phyloP scores from a whole-genome alignment of 2,888 invertebrate species.

The Drosophila peninsularis region DNA sequence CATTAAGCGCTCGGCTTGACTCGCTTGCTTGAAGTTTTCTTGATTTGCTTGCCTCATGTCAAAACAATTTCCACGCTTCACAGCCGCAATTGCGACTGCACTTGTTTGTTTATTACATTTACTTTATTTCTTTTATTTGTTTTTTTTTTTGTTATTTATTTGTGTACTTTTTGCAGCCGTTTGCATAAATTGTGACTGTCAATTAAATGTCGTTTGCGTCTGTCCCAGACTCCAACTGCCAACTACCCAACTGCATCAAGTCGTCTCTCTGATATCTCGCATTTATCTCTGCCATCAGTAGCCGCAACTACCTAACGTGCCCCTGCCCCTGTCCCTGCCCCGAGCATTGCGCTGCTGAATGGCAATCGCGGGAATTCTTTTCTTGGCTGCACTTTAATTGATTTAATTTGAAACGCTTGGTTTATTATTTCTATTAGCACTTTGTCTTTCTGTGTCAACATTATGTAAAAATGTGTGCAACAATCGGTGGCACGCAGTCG shows the following conservation, averaged over 20 bases:
- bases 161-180: conserved; percentile 59
- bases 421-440: conserved; percentile 74
- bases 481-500: conserved; percentile 36
- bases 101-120: conserved; percentile 36
- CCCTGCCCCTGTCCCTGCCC: conserved; percentile 16
- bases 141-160: conserved; percentile 2
- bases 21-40: conserved; percentile 7
- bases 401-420: conserved; percentile 71
- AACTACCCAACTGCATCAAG: conserved; percentile 26
- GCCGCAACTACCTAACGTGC: conserved; percentile 30
- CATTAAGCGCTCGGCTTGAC: neutral
- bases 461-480: conserved; percentile 58
- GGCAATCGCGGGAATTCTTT: conserved; percentile 65
- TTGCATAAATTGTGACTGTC: conserved; percentile 78
- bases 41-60: conserved; percentile 40
- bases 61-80: conserved; percentile 51
- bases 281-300: conserved; percentile 53
- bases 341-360: conserved; percentile 30
- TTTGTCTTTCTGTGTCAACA: conserved; percentile 75
- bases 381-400: conserved; percentile 65
- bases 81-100: conserved; percentile 44
- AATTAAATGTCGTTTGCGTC: conserved; percentile 69
- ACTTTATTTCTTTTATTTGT: conserved; percentile 21
- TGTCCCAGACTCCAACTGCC: conserved; percentile 59
- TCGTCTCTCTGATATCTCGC: conserved; percentile 43